Percentiles rank a stretch among this genome's conserved stretches.
Evolutionary conservation across 2,797 vertebrate genomes (phyloP).

Genomic region (Oreonectes daqikongensis): DNA sequence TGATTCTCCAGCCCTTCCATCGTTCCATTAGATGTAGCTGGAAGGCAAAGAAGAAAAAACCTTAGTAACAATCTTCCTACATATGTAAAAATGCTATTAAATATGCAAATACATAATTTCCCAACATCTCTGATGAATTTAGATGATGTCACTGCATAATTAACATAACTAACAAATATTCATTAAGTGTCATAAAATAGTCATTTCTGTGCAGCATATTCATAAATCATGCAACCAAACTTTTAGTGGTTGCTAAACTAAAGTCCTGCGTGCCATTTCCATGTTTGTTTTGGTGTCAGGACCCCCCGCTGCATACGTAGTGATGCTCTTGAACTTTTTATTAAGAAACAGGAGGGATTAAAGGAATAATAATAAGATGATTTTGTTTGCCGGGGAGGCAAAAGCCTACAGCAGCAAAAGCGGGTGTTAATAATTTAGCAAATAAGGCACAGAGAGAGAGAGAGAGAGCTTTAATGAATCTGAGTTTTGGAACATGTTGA

Average conservation of each 20-base stretch:
- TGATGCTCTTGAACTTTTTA: slow-evolving; percentile 22
- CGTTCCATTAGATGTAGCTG: slow-evolving; percentile 97
- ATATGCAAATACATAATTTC: slow-evolving; percentile 1
- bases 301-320: neutral
- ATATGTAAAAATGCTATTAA: slow-evolving; percentile 4
- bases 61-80: slow-evolving; percentile 19
- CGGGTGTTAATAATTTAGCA: slow-evolving; percentile 39
- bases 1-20: slow-evolving; percentile 98
- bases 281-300: slow-evolving; percentile 16
- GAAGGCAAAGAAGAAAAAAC: slow-evolving; percentile 4
- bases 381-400: slow-evolving; percentile 26
- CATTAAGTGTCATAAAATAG: slow-evolving; percentile 1
- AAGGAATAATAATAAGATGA: slow-evolving; percentile 31
- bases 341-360: slow-evolving; percentile 29
- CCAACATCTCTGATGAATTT: neutral
- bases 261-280: neutral
- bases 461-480: slow-evolving; percentile 26
- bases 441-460: slow-evolving; percentile 18
- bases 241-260: slow-evolving; percentile 1
- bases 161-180: slow-evolving; percentile 9
- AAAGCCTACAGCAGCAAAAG: slow-evolving; percentile 36
- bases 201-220: neutral
- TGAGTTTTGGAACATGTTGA: slow-evolving; percentile 27
- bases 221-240: slow-evolving; percentile 25
- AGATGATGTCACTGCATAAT: slow-evolving; percentile 14